Percentiles rank a stretch among this genome's conserved stretches.
phyloP scores from a whole-genome alignment of 2,797 vertebrate genomes.

The Picus viridis region DNA sequence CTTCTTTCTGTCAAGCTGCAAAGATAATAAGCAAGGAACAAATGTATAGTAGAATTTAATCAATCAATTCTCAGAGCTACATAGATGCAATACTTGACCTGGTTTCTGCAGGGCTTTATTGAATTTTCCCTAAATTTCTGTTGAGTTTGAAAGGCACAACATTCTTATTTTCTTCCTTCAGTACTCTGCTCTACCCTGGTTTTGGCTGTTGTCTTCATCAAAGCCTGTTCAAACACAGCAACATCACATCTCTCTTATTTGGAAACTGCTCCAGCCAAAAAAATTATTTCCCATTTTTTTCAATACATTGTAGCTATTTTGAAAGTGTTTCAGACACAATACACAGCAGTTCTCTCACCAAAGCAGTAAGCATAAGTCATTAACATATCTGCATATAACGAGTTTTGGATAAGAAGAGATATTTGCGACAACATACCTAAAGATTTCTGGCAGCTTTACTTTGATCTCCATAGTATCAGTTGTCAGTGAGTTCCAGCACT shows the following conservation, averaged over 20 bases:
- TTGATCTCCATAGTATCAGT: background rate
- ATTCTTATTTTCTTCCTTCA: background rate
- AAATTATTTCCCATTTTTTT: background rate
- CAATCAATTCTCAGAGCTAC: background rate
- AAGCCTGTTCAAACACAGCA: constrained; percentile 2
- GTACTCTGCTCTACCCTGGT: background rate
- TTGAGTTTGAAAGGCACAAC: background rate
- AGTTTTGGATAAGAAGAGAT: background rate
- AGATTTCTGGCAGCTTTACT: background rate
- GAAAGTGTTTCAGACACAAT: background rate
- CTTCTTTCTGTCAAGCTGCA: background rate
- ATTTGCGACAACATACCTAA: background rate
- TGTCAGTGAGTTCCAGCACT: background rate
- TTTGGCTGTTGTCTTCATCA: background rate
- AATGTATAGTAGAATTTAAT: background rate
- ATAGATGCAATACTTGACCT: background rate
- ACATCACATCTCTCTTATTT: background rate
- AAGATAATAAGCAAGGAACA: background rate
- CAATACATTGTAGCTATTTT: background rate
- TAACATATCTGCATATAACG: background rate
- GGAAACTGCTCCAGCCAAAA: background rate
- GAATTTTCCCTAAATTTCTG: background rate
- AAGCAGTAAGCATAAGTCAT: background rate
- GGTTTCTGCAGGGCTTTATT: background rate
- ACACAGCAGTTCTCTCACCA: background rate